These are phyloP conservation scores for Zophobas morio DNA, from an alignment of 1,140 invertebrate genomes.

Conservation along the genomic window DNA sequence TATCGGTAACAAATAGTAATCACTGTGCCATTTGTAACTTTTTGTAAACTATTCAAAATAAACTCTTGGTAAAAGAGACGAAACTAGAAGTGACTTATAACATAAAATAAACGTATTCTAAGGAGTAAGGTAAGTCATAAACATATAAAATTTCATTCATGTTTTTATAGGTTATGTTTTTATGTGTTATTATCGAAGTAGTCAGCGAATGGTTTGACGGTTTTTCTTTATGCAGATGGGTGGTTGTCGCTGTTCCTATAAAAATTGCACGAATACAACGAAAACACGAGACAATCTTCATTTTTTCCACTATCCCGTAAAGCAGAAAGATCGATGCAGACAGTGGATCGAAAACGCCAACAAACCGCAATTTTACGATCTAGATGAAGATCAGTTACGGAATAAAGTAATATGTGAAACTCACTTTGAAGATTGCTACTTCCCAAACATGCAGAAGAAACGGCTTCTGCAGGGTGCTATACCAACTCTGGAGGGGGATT, in stretches of 20 bases:
- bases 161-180: conserved; percentile 19
- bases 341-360: conserved; percentile 72
- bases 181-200: not conserved
- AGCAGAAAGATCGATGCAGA: conserved; percentile 71
- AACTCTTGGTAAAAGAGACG: too few relatives aligned
- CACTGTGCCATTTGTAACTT: too few relatives aligned
- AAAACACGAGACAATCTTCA: conserved; percentile 71
- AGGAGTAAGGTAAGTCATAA: not conserved
- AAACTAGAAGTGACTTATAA: too few relatives aligned
- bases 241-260: conserved; percentile 72
- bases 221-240: conserved; percentile 67
- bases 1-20: too few relatives aligned
- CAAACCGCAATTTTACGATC: conserved; percentile 69
- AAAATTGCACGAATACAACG: conserved; percentile 68
- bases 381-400: conserved; percentile 72
- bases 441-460: conserved; percentile 70
- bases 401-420: conserved; percentile 74
- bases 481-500: conserved; percentile 63
- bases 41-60: too few relatives aligned
- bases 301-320: conserved; percentile 75
- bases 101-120: too few relatives aligned
- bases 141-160: not conserved
- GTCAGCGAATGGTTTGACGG: not conserved
- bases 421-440: conserved; percentile 72
- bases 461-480: conserved; percentile 63